phyloP scores from a whole-genome alignment of 2,888 invertebrate species.

The Caenorhabditis sinica region DNA sequence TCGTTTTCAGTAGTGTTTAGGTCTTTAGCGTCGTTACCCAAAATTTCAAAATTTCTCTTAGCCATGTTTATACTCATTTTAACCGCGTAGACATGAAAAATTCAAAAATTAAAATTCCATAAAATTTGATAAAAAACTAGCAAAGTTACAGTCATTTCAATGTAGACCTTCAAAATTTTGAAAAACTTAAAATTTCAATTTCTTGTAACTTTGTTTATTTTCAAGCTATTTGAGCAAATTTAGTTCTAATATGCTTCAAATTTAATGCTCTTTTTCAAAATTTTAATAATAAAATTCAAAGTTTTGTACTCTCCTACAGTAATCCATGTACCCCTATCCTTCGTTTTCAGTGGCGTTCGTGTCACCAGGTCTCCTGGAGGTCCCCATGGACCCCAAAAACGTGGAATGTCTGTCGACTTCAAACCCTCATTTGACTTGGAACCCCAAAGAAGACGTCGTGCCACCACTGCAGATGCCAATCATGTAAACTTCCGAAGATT shows the following conservation, averaged over 20 bases:
- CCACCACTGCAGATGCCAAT: constrained; percentile 53
- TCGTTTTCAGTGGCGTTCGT: constrained; percentile 62
- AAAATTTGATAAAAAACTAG: not conserved
- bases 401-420: constrained; percentile 64
- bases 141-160: not conserved
- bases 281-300: no score
- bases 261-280: not conserved
- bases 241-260: no score
- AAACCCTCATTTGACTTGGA: constrained; percentile 38
- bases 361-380: constrained; percentile 1
- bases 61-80: constrained; percentile 4
- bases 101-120: not conserved
- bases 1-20: no score
- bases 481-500: constrained; percentile 40
- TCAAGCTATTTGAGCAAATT: no score
- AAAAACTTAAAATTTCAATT: not conserved
- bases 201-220: no score
- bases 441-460: constrained; percentile 44
- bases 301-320: not conserved
- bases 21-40: no score
- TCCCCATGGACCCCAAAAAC: constrained; percentile 35
- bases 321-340: not conserved
- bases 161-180: not conserved
- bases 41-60: no score
- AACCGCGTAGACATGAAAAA: not conserved